Evolutionary conservation across 1,140 invertebrate genomes (phyloP).

Genomic region (Eriocheir sinensis): DNA sequence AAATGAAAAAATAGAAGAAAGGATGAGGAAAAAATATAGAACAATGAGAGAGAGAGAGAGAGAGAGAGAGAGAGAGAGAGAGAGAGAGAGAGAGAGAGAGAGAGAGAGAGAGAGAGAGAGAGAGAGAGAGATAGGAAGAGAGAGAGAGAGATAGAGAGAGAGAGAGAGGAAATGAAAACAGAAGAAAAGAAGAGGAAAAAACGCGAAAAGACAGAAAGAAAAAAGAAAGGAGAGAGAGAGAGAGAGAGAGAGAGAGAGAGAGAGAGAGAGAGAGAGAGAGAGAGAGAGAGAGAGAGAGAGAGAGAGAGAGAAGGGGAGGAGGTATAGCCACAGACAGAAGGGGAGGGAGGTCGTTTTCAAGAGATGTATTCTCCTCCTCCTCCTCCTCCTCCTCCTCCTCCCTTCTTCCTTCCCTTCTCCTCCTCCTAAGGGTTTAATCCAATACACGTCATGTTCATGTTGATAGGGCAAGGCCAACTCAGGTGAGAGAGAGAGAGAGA

Average conservation of each 20-base stretch:
- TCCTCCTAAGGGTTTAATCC: not conserved
- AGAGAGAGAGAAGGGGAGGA: not conserved
- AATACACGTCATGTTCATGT: not conserved
- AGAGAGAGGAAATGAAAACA: not conserved
- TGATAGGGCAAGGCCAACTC: not conserved
- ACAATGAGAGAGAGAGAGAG: too few species aligned
- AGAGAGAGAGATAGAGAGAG: too few species aligned
- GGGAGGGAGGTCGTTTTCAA: not conserved
- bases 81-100: not conserved
- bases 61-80: not conserved
- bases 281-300: not conserved
- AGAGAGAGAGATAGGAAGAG: not conserved
- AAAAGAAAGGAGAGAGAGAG: not conserved
- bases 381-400: not conserved
- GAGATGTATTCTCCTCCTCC: not conserved
- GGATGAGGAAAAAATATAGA: not conserved
- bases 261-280: not conserved
- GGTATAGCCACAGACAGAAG: not conserved
- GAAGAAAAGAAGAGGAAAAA: not conserved
- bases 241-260: not conserved
- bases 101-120: not conserved
- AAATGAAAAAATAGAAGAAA: too few species aligned
- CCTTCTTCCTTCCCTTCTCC: not conserved
- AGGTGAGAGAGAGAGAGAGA: slow-evolving; percentile 56
- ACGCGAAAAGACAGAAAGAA: not conserved